Evolutionary conservation across 1,140 invertebrate species (phyloP), one percentile per base, ranked within the genome.

Genomic region (Batillaria attramentaria): DNA sequence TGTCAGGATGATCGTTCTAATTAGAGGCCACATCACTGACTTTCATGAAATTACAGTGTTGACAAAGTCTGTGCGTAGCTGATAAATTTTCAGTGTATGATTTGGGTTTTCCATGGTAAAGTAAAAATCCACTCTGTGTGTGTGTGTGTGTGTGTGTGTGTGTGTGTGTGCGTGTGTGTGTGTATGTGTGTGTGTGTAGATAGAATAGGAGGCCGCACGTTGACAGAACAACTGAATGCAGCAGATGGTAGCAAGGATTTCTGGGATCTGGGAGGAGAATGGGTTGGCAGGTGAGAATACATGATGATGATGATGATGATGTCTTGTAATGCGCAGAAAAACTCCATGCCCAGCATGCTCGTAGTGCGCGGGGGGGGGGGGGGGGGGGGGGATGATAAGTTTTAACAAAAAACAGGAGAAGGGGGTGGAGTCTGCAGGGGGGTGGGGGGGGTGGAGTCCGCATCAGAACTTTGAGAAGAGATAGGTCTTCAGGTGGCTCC

Each of bases 231-330:
- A 39, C 69, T 86, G 24, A 68, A 76, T 54, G 79, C 81, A 42
- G 81, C 83, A 46, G 84, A 82, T 81, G 81, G 79, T 8, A 82
- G 70, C 41, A 79, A 78, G 33, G 83, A 84, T 66, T 84, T 84
- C 46, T 84, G 81, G 81, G 83, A 85, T 77, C 57, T 85, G 20
- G 84, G 84, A 54, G 84, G 84, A 60, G 84, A 85, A 78, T 85
- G 84, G 84, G 81, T 84, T 54, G 84, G 84, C 39, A 83, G 82
- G 84, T 85, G 43, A 57, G 77, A 68, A 6, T 35, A 37, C 13
- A 60, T 74, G 24, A 20, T 1, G 37, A 33, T 42, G 33, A 50
- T 54, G 35, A 37, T n/a, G 31, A 46, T 50, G n/a, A n/a, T n/a
- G n/a, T n/a, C n/a, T n/a, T n/a, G n/a, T n/a, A n/a, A n/a, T n/a